Base-by-base conservation (phyloP, 2,797 vertebrate species). In the Rhinella marina region DNA sequence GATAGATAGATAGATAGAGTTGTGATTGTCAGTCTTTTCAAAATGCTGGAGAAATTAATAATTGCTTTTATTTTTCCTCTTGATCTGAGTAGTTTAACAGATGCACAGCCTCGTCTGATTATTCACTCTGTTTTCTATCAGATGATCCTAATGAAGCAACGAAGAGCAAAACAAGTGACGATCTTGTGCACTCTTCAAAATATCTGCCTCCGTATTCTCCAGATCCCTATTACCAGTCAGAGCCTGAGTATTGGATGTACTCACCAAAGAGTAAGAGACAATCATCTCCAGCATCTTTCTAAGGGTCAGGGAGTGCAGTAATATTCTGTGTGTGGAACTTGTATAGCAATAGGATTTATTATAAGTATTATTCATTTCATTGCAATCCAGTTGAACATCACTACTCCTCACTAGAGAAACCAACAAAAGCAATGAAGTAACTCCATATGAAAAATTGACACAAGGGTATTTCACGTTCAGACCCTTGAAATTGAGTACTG, bases 141-240 rank as follows among this genome's bases (percentile, higher is more conserved):
- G 95, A 94, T 80, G 85, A 90, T 81, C 29, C 91, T 66, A 86
- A 92, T 17, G 91, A 93, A 96, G 95, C 95, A 92, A 96, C 93
- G 0, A 98, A 97, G 92, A 98, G 95, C 91, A 97, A 97, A 94
- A 97, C 97, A 90, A 99, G 97, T 0, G 97, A 97, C 90, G 97
- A 99, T 92, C 96, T 98, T 0, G 90, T 97, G 11, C 96, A 97
- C 86, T 94, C 96, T 21, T 96, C 96, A 90, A 96, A 96, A 90
- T 95, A 97, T 76, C 95, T 96, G 75, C 94, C 97, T 9, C 94
- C 95, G 90, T 97, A 97, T 92, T 97, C 96, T 21, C 97, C 96
- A 0, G 96, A 96, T 86, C 94, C 96, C 1, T 98, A 97, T 94
- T 97, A 97, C 86, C 97, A 97, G 89, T 93, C 96, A 0, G 96